Evolutionary conservation across 2,888 invertebrate species (phyloP).

Genomic region (Malthinus seriepunctatus): DNA sequence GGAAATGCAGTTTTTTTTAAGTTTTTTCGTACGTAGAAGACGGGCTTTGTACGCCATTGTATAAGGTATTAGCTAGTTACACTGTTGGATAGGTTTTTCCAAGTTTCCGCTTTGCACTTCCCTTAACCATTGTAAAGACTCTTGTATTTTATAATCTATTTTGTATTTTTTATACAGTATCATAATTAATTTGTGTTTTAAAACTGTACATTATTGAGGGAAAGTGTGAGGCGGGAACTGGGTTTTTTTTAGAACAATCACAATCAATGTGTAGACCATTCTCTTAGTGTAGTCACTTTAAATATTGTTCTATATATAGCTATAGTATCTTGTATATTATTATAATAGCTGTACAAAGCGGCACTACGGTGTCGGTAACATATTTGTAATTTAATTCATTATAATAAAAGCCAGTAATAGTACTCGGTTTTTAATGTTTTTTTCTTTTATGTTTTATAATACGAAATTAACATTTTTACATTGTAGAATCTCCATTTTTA

Average conservation of each 20-base stretch:
- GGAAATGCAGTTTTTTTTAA: slow-evolving; percentile 17
- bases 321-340: slow-evolving; percentile 42
- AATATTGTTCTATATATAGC: slow-evolving; percentile 34
- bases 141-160: slow-evolving; percentile 33
- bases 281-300: slow-evolving; percentile 32
- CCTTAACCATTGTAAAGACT: slow-evolving; percentile 30
- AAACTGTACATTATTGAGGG: slow-evolving; percentile 30
- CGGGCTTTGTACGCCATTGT: slow-evolving; percentile 37
- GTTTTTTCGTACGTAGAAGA: slow-evolving; percentile 15
- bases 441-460: background rate
- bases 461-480: background rate
- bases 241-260: slow-evolving; percentile 33
- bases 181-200: slow-evolving; percentile 29
- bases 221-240: slow-evolving; percentile 23
- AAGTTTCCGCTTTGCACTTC: slow-evolving; percentile 11
- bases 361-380: slow-evolving; percentile 39
- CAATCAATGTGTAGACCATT: slow-evolving; percentile 43
- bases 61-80: slow-evolving; percentile 29
- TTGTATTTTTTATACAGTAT: slow-evolving; percentile 38
- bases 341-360: slow-evolving; percentile 42
- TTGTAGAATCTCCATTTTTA: too few species aligned
- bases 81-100: slow-evolving; percentile 25
- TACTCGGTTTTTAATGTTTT: slow-evolving; percentile 13
- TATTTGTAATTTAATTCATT: slow-evolving; percentile 45
- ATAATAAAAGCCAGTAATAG: slow-evolving; percentile 41